Evolutionary conservation across 2,113 vertebrate genomes (phyloP).

Genomic region (Anarhynchus alexandrinus): DNA sequence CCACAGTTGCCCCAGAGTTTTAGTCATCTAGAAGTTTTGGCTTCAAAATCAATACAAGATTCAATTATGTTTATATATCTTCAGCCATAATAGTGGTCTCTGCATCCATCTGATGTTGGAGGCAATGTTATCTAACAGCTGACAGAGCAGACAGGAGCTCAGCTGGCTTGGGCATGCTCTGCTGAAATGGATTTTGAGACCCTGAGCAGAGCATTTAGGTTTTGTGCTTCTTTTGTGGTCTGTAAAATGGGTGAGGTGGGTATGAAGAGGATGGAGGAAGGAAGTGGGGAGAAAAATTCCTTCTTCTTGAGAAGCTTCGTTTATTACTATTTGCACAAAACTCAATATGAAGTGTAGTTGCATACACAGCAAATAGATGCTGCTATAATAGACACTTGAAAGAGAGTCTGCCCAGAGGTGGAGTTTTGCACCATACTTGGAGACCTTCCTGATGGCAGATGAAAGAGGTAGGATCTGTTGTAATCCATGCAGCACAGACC

Average conservation of each 20-base stretch:
- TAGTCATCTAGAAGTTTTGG: constrained; percentile 40
- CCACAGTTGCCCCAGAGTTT: constrained; percentile 6
- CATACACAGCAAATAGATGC: neutral
- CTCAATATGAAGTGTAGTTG: neutral
- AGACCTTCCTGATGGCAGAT: neutral
- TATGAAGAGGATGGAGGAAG: neutral
- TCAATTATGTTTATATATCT: constrained; percentile 38
- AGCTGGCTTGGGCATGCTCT: neutral
- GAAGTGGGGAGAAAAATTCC: neutral
- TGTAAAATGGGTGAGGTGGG: neutral
- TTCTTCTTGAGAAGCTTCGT: neutral
- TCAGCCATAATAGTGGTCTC: neutral
- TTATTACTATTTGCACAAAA: neutral
- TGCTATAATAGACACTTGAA: neutral
- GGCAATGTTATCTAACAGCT: neutral
- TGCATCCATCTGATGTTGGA: neutral
- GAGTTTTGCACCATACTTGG: neutral
- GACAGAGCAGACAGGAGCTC: neutral
- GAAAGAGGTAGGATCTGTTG: neutral
- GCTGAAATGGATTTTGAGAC: constrained; percentile 5
- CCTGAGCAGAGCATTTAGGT: neutral
- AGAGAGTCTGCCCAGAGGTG: neutral
- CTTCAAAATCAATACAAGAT: constrained; percentile 53
- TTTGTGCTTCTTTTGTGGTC: neutral
- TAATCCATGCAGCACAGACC: neutral